Conservation (phyloP, 2,113 vertebrate genomes). For the Gopherus flavomarginatus region DNA sequence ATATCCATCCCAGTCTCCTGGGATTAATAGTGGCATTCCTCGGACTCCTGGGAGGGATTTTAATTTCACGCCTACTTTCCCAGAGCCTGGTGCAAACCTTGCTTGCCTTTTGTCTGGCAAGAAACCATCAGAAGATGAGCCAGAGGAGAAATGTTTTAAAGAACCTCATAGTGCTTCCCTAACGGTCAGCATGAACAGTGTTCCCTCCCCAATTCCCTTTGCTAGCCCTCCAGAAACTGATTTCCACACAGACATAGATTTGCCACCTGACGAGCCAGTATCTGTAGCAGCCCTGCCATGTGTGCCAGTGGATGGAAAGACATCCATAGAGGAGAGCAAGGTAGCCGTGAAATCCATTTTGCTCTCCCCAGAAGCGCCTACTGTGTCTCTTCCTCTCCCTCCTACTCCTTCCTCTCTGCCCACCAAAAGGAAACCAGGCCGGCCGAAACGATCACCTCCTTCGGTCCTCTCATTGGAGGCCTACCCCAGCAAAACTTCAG, state of each 20-base stretch:
- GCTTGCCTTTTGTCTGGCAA: constrained; percentile 80
- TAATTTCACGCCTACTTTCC: constrained; percentile 93
- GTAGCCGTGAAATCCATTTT: constrained; percentile 67
- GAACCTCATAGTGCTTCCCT: constrained; percentile 82
- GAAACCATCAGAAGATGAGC: constrained; percentile 88
- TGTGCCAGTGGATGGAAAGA: constrained; percentile 72
- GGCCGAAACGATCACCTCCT: constrained; percentile 80
- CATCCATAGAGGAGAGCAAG: constrained; percentile 64
- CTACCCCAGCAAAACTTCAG: constrained; percentile 71
- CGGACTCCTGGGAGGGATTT: constrained; percentile 96
- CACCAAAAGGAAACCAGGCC: constrained; percentile 87
- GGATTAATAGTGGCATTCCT: constrained; percentile 90
- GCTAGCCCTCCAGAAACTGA: constrained; percentile 70
- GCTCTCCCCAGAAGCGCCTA: constrained; percentile 70
- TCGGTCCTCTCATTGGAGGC: constrained; percentile 79
- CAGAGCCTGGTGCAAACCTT: constrained; percentile 85
- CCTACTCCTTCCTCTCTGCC: constrained; percentile 69
- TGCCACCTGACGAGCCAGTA: constrained; percentile 65
- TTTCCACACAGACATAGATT: constrained; percentile 68
- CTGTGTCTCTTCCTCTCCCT: constrained; percentile 77
- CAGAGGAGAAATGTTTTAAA: constrained; percentile 86
- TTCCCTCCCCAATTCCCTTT: constrained; percentile 74
- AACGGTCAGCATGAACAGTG: constrained; percentile 74
- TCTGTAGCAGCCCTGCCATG: constrained; percentile 62
- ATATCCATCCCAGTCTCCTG: constrained; percentile 93